Conservation (phyloP, 2,113 vertebrate species). For the Climacteris rufus region DNA sequence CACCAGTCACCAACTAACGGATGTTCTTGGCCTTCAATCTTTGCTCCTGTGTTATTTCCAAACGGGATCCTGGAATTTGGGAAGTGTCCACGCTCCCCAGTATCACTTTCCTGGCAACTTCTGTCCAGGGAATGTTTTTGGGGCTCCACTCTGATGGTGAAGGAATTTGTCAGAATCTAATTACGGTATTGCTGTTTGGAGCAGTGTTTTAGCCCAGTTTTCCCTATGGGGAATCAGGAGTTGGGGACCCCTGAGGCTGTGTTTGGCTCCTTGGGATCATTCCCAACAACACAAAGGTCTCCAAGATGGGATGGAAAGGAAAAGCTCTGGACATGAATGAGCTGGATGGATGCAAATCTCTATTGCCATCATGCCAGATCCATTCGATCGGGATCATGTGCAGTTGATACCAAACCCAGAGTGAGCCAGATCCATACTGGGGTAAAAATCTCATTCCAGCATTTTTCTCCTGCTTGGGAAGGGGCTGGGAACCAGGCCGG, state of each 20-base stretch:
- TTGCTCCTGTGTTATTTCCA: background rate
- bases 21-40: background rate
- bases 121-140: background rate
- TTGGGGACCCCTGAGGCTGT: background rate
- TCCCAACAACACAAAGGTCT: background rate
- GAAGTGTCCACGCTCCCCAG: accelerated
- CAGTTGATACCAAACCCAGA: background rate
- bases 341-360: background rate
- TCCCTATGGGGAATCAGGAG: background rate
- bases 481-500: background rate
- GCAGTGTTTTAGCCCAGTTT: background rate
- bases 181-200: background rate
- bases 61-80: background rate
- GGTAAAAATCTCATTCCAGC: background rate
- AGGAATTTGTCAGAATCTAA: background rate
- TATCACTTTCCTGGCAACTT: background rate
- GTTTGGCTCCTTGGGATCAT: background rate
- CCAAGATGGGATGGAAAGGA: background rate
- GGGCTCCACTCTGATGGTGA: background rate
- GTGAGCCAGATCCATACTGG: accelerated
- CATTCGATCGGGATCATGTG: background rate
- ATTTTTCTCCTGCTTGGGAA: background rate
- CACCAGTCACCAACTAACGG: accelerated
- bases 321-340: background rate
- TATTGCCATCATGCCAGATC: accelerated